A percentile compares a stretch with the other conserved stretches of the same genome.
phyloP scores from a whole-genome alignment of 2,888 invertebrate genomes.

The Cordilura impudica region DNA sequence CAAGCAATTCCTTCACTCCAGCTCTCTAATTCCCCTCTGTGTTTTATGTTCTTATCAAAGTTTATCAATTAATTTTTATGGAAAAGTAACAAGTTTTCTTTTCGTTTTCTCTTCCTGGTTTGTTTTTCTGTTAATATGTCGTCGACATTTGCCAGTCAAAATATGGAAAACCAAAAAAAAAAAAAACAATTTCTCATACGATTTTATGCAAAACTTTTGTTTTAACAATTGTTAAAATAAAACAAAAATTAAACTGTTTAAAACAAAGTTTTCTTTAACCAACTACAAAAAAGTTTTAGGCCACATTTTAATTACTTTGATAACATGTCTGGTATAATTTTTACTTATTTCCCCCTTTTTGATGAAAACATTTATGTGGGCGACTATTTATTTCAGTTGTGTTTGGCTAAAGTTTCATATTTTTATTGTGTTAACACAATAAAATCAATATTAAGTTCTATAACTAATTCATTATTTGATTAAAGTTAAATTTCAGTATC shows the following conservation, averaged over 20 bases:
- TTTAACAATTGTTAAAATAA: conserved; percentile 3
- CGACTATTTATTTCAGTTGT: no score
- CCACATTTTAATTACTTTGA: no score
- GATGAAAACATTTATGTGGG: no score
- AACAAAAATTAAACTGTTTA: neutral
- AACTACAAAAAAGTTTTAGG: neutral
- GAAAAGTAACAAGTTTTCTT: conserved; percentile 51
- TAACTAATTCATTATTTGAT: no score
- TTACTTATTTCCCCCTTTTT: no score
- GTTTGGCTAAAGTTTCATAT: no score
- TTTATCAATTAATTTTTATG: conserved; percentile 68
- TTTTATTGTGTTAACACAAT: no score
- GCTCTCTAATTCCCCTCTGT: conserved; percentile 23
- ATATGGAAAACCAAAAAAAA: conserved; percentile 35
- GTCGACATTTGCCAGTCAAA: conserved; percentile 26
- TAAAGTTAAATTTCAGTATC: no score
- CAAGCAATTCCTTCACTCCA: neutral
- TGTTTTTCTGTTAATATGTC: conserved; percentile 32
- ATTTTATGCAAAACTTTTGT: conserved; percentile 13
- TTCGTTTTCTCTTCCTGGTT: conserved; percentile 36
- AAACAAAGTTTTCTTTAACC: neutral
- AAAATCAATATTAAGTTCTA: no score
- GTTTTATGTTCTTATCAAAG: conserved; percentile 64
- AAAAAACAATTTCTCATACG: conserved; percentile 44
- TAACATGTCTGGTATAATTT: no score